Conservation (phyloP, 1,140 invertebrate genomes). For the Amyelois transitella region DNA sequence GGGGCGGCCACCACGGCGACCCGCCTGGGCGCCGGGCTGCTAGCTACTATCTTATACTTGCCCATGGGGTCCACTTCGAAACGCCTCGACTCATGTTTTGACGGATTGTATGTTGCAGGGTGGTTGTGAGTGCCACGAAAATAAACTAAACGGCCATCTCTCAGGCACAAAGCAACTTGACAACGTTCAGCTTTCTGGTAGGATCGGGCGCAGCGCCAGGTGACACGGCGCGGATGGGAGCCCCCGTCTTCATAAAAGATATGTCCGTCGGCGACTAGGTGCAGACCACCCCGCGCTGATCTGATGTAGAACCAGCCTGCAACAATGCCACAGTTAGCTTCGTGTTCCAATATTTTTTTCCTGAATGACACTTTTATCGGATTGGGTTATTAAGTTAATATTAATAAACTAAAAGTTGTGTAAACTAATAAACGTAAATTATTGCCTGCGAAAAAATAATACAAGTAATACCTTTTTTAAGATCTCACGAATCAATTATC, state of each 20-base stretch:
- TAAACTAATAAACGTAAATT: no score
- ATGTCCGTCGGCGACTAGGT: constrained; percentile 65
- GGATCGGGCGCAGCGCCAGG: constrained; percentile 67
- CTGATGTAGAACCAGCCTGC: constrained; percentile 72
- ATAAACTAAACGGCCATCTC: constrained; percentile 64
- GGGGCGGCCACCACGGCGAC: constrained; percentile 22
- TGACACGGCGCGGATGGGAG: constrained; percentile 63
- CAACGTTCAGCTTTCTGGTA: constrained; percentile 70
- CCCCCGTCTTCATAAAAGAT: constrained; percentile 72
- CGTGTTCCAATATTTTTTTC: not conserved
- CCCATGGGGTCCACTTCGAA: constrained; percentile 69
- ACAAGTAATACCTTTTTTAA: no score
- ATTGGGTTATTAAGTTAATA: no score
- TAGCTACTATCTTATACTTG: constrained; percentile 68
- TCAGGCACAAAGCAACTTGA: constrained; percentile 65
- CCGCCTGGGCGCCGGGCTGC: constrained; percentile 28
- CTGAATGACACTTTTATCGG: not conserved
- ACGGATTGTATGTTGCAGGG: constrained; percentile 61
- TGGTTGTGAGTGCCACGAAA: constrained; percentile 68
- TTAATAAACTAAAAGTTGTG: no score
- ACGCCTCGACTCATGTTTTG: constrained; percentile 63
- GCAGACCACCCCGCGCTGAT: constrained; percentile 64
- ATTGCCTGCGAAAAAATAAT: no score
- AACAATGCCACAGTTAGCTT: constrained; percentile 31
- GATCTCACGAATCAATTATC: no score